phyloP scores from a whole-genome alignment of 2,797 vertebrate genomes.

The Neomorphus geoffroyi region DNA sequence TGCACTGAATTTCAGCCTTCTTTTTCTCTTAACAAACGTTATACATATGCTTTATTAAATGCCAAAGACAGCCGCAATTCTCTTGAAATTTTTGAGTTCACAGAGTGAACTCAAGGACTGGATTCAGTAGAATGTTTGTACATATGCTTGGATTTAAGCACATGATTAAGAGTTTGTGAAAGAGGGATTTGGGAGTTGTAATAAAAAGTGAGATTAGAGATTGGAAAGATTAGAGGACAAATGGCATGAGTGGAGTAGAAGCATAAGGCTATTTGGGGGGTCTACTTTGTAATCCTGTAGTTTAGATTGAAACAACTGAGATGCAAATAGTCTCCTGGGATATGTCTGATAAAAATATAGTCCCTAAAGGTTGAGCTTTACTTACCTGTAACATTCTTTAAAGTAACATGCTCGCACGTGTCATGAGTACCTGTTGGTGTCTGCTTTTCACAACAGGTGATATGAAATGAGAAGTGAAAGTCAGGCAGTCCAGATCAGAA shows the following conservation, averaged over 20 bases:
- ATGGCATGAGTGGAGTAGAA: not conserved
- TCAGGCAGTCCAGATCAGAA: not conserved
- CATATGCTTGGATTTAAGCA: not conserved
- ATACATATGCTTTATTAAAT: not conserved
- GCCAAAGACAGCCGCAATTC: not conserved
- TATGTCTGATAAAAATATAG: not conserved
- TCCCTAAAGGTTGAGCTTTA: not conserved
- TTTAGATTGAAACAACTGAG: not conserved
- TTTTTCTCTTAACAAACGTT: not conserved
- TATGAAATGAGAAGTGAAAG: not conserved
- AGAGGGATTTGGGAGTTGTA: not conserved
- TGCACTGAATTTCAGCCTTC: not conserved
- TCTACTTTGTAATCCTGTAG: not conserved
- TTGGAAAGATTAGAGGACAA: not conserved
- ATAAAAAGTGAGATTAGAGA: constrained; percentile 44
- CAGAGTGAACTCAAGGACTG: not conserved
- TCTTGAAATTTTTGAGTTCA: not conserved
- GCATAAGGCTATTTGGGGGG: not conserved
- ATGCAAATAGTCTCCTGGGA: constrained; percentile 4
- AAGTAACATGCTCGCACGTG: not conserved
- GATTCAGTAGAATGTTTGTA: not conserved
- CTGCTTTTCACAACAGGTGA: not conserved
- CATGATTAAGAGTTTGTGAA: not conserved
- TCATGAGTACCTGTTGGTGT: not conserved
- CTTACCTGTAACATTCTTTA: not conserved